These are phyloP conservation scores for Urocynchramus pylzowi DNA, from an alignment of 2,113 vertebrate genomes.

Conservation along the genomic window DNA sequence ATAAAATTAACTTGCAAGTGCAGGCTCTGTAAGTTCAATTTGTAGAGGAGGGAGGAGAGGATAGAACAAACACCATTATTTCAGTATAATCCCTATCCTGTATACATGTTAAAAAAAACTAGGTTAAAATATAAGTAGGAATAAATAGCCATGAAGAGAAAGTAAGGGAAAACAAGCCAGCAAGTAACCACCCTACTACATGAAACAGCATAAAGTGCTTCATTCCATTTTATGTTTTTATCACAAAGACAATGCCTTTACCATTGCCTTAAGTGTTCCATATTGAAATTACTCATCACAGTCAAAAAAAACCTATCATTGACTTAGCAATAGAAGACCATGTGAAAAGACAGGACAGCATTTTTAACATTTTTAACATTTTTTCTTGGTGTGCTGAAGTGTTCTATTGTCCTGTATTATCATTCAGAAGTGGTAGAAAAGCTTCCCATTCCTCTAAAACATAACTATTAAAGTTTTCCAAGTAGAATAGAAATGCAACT, in stretches of 20 bases:
- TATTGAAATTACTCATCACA: background rate
- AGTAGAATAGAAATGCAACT: background rate
- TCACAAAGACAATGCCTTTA: background rate
- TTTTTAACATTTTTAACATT: background rate
- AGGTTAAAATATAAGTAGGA: background rate
- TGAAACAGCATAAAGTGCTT: background rate
- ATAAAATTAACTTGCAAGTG: background rate
- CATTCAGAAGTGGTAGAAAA: background rate
- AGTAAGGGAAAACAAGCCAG: background rate
- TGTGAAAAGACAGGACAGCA: background rate
- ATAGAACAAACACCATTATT: background rate
- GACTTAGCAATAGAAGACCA: background rate
- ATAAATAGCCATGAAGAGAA: background rate
- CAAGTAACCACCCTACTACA: background rate
- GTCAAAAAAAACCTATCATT: background rate
- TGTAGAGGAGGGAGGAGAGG: background rate
- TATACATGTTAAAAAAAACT: background rate
- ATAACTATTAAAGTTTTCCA: background rate
- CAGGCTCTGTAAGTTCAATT: background rate
- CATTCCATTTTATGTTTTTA: background rate
- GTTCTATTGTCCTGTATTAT: background rate
- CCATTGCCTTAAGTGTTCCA: background rate
- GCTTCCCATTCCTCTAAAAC: background rate
- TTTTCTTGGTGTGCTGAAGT: background rate
- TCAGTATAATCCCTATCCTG: background rate